Evolutionary conservation across 1,140 invertebrate genomes (phyloP).

Genomic region (Pteromalus puparum): DNA sequence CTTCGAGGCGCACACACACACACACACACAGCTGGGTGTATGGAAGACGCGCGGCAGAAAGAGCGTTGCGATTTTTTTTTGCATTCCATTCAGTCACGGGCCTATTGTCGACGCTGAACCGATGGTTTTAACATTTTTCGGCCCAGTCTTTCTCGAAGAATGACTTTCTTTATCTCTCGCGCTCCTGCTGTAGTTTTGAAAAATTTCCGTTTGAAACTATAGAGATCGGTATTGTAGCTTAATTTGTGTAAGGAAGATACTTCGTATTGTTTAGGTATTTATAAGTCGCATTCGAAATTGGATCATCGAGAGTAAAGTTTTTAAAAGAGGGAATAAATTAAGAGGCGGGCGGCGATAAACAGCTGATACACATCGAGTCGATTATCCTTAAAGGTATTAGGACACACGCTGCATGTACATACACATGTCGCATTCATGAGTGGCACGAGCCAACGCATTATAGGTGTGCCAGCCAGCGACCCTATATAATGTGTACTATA

Average conservation of each 20-base stretch:
- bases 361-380: background rate
- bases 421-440: conserved; percentile 41
- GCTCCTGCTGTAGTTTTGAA: too few species aligned
- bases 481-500: background rate
- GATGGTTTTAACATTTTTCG: conserved; percentile 29
- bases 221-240: background rate
- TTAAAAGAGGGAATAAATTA: too few species aligned
- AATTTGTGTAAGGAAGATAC: too few species aligned
- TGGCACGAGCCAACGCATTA: conserved; percentile 36
- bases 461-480: background rate
- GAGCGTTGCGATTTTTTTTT: conserved; percentile 15
- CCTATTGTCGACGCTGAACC: background rate
- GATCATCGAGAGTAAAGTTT: too few species aligned
- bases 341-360: too few species aligned
- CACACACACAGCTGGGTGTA: background rate
- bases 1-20: background rate
- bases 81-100: conserved; percentile 22
- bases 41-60: background rate
- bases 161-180: conserved; percentile 3
- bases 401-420: background rate
- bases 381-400: background rate
- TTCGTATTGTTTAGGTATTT: too few species aligned
- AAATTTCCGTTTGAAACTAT: too few species aligned
- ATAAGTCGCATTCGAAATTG: too few species aligned
- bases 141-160: background rate